Percentiles rank a stretch among this genome's conserved stretches.
These are phyloP conservation scores for Drosophila parvula DNA, from an alignment of 1,140 invertebrate species.

Conservation along the genomic window DNA sequence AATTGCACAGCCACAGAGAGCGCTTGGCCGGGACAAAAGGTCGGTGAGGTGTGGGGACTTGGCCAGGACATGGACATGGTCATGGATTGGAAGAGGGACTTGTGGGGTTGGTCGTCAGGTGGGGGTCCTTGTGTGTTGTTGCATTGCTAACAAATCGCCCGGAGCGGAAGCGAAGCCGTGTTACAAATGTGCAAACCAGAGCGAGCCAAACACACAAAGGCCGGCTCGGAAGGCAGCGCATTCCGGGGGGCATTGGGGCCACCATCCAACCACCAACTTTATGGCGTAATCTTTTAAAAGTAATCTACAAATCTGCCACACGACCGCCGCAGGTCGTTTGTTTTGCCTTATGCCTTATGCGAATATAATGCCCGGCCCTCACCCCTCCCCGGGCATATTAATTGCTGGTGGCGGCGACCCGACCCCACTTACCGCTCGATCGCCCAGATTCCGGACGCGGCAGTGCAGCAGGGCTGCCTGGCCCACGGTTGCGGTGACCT, in stretches of 20 bases:
- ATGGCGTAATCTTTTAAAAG: conserved; percentile 82
- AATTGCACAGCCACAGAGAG: conserved; percentile 81
- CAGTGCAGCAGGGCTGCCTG: conserved; percentile 94
- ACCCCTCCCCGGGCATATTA: conserved; percentile 54
- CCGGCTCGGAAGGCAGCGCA: background rate
- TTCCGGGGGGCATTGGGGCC: conserved; percentile 13
- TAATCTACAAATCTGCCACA: conserved; percentile 81
- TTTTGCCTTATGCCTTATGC: conserved; percentile 65
- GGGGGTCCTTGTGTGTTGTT: conserved; percentile 58
- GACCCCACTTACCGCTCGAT: conserved; percentile 90
- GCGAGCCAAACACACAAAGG: conserved; percentile 31
- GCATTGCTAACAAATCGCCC: conserved; percentile 79
- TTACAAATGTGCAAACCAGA: conserved; percentile 81
- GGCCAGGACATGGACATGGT: conserved; percentile 14
- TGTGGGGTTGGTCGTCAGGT: background rate
- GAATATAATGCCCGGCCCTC: conserved; percentile 62
- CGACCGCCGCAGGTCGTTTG: conserved; percentile 78
- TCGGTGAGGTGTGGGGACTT: conserved; percentile 1
- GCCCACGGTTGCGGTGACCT: conserved; percentile 93
- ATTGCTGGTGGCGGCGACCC: conserved; percentile 46
- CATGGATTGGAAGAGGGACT: background rate
- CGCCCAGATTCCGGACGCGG: conserved; percentile 92
- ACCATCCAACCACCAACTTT: conserved; percentile 73
- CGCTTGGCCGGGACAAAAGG: conserved; percentile 32
- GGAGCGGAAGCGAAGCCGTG: conserved; percentile 76